Evolutionary conservation across 2,113 vertebrate species (phyloP).

Genomic region (Equus przewalskii): DNA sequence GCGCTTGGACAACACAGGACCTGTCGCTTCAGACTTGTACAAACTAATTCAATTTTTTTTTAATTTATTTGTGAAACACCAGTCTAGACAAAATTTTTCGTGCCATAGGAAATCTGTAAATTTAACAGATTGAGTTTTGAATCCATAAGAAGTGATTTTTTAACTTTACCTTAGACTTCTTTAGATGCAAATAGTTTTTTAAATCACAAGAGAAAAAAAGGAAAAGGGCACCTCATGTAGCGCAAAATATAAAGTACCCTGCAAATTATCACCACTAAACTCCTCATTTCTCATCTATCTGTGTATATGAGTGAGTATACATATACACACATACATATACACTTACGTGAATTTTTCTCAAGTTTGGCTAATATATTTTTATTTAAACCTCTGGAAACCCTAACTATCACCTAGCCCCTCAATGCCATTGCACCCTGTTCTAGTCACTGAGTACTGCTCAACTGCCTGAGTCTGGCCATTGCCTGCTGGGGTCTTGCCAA

Average conservation of each 20-base stretch:
- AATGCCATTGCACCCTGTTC: background rate
- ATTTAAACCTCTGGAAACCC: background rate
- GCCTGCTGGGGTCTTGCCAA: background rate
- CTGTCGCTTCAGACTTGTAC: background rate
- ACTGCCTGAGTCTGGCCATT: background rate
- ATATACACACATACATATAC: background rate
- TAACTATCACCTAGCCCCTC: background rate
- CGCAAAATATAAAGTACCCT: background rate
- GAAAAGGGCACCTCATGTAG: background rate
- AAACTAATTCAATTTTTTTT: background rate
- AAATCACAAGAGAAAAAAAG: background rate
- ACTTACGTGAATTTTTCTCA: constrained; percentile 1
- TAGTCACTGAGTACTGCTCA: background rate
- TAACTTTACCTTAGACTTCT: background rate
- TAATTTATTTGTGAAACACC: background rate
- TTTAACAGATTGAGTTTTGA: background rate
- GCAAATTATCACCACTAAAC: background rate
- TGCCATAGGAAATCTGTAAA: background rate
- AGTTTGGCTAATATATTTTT: background rate
- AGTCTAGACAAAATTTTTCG: background rate
- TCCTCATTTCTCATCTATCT: background rate
- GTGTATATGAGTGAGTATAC: accelerated
- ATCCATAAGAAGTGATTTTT: constrained; percentile 9
- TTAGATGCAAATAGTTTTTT: constrained; percentile 18
- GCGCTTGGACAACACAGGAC: background rate